phyloP scores from a whole-genome alignment of 1,140 invertebrate genomes.

The Drosophila arawakana region DNA sequence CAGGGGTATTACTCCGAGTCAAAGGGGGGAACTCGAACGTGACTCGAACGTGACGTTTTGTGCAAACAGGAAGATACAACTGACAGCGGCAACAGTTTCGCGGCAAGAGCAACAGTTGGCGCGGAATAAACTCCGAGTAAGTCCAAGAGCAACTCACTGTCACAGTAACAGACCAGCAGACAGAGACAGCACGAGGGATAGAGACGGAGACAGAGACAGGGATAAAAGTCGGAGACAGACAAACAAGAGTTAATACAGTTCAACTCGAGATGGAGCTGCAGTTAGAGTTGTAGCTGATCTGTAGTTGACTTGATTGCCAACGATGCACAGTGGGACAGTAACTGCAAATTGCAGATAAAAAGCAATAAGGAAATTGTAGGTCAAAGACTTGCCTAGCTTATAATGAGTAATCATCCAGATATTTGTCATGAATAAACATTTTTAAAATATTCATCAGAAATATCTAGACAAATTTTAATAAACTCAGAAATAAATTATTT shows the following conservation, averaged over 20 bases:
- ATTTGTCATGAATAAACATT: too few species aligned
- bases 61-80: slow-evolving; percentile 82
- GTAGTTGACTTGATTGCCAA: slow-evolving; percentile 74
- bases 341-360: not conserved
- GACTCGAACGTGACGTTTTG: slow-evolving; percentile 78
- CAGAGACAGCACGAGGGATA: not conserved
- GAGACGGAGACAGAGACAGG: too few species aligned
- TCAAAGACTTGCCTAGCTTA: not conserved
- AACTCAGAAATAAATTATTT: too few species aligned
- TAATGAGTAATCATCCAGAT: too few species aligned
- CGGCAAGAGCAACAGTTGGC: slow-evolving; percentile 53
- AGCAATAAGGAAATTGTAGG: not conserved
- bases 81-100: slow-evolving; percentile 68
- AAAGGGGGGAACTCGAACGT: slow-evolving; percentile 78
- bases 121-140: slow-evolving; percentile 7
- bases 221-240: slow-evolving; percentile 24
- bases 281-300: slow-evolving; percentile 26
- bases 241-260: slow-evolving; percentile 79
- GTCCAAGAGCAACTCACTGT: slow-evolving; percentile 40
- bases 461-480: too few species aligned
- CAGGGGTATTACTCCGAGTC: slow-evolving; percentile 47
- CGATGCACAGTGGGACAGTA: slow-evolving; percentile 20
- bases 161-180: slow-evolving; percentile 59
- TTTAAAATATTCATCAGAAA: too few species aligned
- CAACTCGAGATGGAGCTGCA: slow-evolving; percentile 57